Evolutionary conservation across 2,797 vertebrate genomes (phyloP), one percentile per base, ranked within the genome.

Genomic region (Enteromius unitaeniatus): DNA sequence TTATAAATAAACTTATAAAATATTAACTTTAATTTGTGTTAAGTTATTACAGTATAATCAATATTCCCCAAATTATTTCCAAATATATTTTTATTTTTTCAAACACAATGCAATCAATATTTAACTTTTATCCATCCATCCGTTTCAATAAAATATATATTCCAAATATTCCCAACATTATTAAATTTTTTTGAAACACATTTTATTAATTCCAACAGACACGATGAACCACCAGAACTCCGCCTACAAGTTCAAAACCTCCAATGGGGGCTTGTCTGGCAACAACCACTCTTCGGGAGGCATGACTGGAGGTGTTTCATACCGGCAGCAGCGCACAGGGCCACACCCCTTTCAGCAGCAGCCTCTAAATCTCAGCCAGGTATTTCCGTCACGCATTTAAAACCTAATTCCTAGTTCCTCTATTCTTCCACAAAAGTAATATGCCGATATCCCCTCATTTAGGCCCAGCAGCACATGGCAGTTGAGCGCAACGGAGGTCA

Each of bases 341-440:
- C 96, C 96, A 87, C 97, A 97, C 92, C 96, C 90, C 83, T 95
- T 99, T 93, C 98, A 99, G 93, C 97, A 98, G 91, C 98, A 99
- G 93, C 98, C 98, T 85, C 97, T 99, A 88, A 99, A 99, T 94
- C 98, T 99, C 93, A 99, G 98, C 94, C 98, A 99, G 97, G 98
- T 99, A 92, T 78, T 53, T 17, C 13, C 31, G 6, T 60, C 11
- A 4, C 19, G 17, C 11, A 15, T 23, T 42, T 76, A 53, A 78
- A 10, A 51, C 34, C 62, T 81, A 26, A 49, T 64, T 74, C 14
- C 42, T 37, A 40, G 47, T 51, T 73, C 19, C 10, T 78, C n/a
- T 49, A 11, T 72, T 73, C 68, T 47, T n/a, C 2, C 28, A 47
- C 9, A 58, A 49, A 42, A 15, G 47, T 81, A 11, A 62, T 15